Evolutionary conservation across 2,888 invertebrate genomes (phyloP).

Genomic region (Bruchidius siliquastri): DNA sequence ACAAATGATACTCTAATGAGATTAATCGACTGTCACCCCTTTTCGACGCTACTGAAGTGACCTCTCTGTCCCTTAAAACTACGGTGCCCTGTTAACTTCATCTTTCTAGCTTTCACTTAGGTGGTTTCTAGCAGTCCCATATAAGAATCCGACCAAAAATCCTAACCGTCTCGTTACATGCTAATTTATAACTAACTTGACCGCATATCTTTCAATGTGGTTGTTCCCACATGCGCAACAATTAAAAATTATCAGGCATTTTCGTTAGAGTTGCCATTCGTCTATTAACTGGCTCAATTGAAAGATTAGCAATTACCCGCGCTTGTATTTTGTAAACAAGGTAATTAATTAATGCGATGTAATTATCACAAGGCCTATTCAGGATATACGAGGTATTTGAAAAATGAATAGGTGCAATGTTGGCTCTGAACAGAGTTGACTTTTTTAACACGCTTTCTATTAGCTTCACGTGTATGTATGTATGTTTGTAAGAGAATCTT

Average conservation of each 20-base stretch:
- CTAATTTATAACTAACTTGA: not conserved
- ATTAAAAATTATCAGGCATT: not conserved
- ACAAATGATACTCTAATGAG: no score
- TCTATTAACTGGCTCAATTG: not conserved
- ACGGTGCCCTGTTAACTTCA: not conserved
- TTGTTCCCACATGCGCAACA: not conserved
- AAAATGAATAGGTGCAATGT: no score
- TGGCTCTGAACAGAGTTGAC: no score
- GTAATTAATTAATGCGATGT: not conserved
- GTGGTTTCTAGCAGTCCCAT: no score
- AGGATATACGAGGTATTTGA: not conserved
- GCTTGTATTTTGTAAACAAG: not conserved
- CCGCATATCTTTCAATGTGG: not conserved
- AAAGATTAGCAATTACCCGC: not conserved
- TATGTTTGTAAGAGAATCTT: no score
- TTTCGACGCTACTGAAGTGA: not conserved
- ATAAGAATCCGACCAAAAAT: no score
- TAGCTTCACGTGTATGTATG: no score
- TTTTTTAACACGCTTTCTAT: no score
- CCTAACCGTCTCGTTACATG: no score
- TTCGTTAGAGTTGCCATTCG: not conserved
- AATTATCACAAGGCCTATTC: not conserved
- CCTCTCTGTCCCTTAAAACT: conserved; percentile 13
- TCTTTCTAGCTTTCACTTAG: no score
- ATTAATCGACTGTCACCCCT: not conserved